Percentiles rank a stretch among this genome's conserved stretches.
These are phyloP conservation scores for Tachina fera DNA, from an alignment of 2,888 invertebrate species.

Conservation along the genomic window DNA sequence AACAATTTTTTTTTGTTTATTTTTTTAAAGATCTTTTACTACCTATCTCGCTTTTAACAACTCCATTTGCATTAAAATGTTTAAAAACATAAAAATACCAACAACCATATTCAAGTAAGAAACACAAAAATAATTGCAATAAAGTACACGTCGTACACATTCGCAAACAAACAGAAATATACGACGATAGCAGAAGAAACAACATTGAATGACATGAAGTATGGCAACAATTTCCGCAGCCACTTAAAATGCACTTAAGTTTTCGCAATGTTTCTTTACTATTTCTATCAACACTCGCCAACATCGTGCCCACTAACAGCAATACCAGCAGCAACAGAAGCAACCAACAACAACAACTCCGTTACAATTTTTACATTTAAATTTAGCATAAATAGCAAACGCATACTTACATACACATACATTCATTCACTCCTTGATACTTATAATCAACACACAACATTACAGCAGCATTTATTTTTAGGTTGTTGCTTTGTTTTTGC, in stretches of 20 bases:
- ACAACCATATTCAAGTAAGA: slow-evolving; percentile 26
- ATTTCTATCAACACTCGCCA: slow-evolving; percentile 38
- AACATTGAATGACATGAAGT: slow-evolving; percentile 58
- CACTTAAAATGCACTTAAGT: slow-evolving; percentile 72
- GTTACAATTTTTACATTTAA: slow-evolving; percentile 40
- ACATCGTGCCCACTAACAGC: slow-evolving; percentile 5
- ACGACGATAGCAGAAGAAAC: slow-evolving; percentile 39
- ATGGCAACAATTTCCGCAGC: slow-evolving; percentile 70
- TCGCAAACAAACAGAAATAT: slow-evolving; percentile 39
- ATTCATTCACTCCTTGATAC: not conserved
- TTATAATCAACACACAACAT: not conserved
- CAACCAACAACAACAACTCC: slow-evolving; percentile 17
- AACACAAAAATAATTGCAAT: slow-evolving; percentile 15
- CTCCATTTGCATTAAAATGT: slow-evolving; percentile 60
- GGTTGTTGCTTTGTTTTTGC: slow-evolving; percentile 28
- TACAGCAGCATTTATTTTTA: slow-evolving; percentile 31
- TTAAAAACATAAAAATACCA: slow-evolving; percentile 32
- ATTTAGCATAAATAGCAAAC: slow-evolving; percentile 43
- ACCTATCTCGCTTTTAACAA: not conserved
- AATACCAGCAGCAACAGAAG: too few species aligned
- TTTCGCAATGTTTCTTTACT: slow-evolving; percentile 59
- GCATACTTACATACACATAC: not conserved
- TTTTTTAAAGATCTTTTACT: not conserved
- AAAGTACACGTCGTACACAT: not conserved
- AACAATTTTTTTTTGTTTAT: not conserved